Conservation (phyloP, 2,888 invertebrate genomes). For the Drosophila emarginata region DNA sequence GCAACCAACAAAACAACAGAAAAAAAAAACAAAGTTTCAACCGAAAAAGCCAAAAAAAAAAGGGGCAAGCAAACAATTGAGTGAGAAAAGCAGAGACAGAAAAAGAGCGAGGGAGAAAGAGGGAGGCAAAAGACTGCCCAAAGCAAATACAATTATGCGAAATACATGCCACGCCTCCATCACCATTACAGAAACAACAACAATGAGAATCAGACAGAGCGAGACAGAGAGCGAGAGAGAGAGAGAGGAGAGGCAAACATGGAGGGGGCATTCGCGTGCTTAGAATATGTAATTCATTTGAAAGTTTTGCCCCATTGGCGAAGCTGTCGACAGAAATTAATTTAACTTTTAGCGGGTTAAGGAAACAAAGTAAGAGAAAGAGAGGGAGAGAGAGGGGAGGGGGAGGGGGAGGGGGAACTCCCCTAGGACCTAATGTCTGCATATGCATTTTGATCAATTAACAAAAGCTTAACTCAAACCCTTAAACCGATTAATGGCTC, state of each 20-base stretch:
- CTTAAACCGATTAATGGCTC: constrained; percentile 63
- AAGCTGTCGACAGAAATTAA: constrained; percentile 65
- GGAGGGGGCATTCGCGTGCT: constrained; percentile 48
- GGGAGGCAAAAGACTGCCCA: constrained; percentile 39
- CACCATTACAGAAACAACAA: constrained; percentile 21
- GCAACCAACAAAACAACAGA: constrained; percentile 38
- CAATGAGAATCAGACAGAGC: constrained; percentile 7
- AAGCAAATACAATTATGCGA: constrained; percentile 73
- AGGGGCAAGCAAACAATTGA: constrained; percentile 24
- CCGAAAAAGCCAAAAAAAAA: constrained; percentile 19
- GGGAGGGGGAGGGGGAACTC: constrained; percentile 16
- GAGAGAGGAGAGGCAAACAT: background rate
- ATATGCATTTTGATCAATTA: constrained; percentile 64
- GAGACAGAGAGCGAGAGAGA: constrained; percentile 9
- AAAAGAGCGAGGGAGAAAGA: constrained; percentile 5
- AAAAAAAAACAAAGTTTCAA: constrained; percentile 24
- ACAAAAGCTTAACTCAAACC: constrained; percentile 50
- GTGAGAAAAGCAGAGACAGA: background rate
- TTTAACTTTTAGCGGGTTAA: constrained; percentile 55
- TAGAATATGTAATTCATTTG: constrained; percentile 73
- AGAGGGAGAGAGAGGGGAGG: background rate
- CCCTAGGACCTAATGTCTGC: constrained; percentile 31
- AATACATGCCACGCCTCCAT: constrained; percentile 15
- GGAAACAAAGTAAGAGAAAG: background rate
- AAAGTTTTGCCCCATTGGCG: constrained; percentile 53